phyloP scores from a whole-genome alignment of 2,113 vertebrate genomes.

The Larimichthys polyactis region DNA sequence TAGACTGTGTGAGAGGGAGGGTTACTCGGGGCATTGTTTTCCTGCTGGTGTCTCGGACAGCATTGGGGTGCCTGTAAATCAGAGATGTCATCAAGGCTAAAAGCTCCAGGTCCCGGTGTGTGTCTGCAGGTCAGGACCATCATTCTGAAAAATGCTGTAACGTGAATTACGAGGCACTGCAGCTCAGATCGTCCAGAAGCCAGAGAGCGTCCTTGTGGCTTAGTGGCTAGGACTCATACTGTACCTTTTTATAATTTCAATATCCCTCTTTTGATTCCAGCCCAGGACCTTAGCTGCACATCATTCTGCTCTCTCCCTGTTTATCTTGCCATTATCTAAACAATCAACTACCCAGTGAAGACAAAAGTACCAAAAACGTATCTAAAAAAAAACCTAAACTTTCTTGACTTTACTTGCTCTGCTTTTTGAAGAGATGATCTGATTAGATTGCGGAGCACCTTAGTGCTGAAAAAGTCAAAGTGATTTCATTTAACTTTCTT shows the following conservation, averaged over 20 bases:
- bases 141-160: constrained; percentile 13
- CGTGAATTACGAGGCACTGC: constrained; percentile 4
- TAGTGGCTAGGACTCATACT: background rate
- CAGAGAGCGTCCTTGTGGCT: background rate
- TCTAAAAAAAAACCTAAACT: background rate
- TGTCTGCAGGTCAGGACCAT: constrained; percentile 15
- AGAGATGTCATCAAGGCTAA: constrained; percentile 32
- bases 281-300: background rate
- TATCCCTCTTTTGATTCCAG: background rate
- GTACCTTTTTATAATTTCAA: background rate
- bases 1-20: background rate
- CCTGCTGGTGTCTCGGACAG: constrained; percentile 14
- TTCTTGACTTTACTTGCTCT: background rate
- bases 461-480: background rate
- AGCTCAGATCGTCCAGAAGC: background rate
- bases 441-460: constrained; percentile 8
- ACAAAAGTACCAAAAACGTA: background rate
- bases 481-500: background rate
- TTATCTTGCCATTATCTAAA: background rate
- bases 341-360: background rate
- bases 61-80: constrained; percentile 42
- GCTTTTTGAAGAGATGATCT: background rate
- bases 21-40: background rate
- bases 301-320: background rate
- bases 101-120: background rate